These are phyloP conservation scores for Drosophila nr. medialis DNA, from an alignment of 2,888 invertebrate genomes.

Conservation along the genomic window DNA sequence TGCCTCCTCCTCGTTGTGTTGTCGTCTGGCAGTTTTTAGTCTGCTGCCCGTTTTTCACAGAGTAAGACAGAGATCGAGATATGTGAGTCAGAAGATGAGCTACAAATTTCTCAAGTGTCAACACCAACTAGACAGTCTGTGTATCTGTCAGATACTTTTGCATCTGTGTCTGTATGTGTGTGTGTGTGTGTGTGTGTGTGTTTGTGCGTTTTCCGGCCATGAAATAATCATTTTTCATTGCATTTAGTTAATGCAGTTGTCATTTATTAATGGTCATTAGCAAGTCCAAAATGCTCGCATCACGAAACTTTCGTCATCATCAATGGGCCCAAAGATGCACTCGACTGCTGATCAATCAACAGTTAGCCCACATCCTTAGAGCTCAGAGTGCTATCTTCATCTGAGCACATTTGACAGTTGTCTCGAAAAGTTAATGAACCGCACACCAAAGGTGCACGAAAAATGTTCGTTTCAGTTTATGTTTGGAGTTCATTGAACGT, in stretches of 20 bases:
- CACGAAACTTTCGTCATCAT: conserved; percentile 42
- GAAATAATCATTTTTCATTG: conserved; percentile 74
- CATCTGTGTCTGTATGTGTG: conserved; percentile 6
- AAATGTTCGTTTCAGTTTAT: not conserved
- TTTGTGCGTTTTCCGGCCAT: conserved; percentile 55
- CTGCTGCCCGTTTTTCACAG: conserved; percentile 54
- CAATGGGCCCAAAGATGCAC: conserved; percentile 49
- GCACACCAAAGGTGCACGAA: conserved; percentile 4
- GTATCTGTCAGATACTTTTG: conserved; percentile 53
- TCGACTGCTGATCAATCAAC: conserved; percentile 70
- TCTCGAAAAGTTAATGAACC: conserved; percentile 69
- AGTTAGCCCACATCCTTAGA: conserved; percentile 57
- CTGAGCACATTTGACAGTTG: conserved; percentile 67
- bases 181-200: conserved; percentile 11
- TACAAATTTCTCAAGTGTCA: conserved; percentile 85
- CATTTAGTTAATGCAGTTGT: conserved; percentile 73
- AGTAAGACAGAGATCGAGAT: conserved; percentile 64
- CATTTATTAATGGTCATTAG: conserved; percentile 76
- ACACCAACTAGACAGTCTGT: conserved; percentile 74
- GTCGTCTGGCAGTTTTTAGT: conserved; percentile 1
- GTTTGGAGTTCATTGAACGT: conserved; percentile 69
- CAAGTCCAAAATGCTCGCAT: conserved; percentile 35
- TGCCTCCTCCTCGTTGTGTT: not conserved
- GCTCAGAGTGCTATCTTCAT: conserved; percentile 16
- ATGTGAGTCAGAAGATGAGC: conserved; percentile 79